Evolutionary conservation across 1,140 invertebrate genomes (phyloP).

Genomic region (Leptinotarsa undecemlineata): DNA sequence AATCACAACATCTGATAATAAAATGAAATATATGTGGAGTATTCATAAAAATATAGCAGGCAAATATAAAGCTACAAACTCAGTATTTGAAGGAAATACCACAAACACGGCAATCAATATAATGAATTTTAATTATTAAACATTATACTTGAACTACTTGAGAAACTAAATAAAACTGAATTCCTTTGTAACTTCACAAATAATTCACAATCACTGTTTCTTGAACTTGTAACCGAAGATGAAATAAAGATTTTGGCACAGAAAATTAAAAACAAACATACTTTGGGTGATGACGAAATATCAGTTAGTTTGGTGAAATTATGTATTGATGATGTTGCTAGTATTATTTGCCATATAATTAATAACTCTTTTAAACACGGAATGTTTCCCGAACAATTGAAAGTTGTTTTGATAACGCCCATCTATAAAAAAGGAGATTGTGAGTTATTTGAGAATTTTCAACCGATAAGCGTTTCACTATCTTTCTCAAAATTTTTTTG

Average conservation of each 20-base stretch:
- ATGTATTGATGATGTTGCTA: no score
- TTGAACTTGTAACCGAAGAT: no score
- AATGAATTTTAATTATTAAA: slow-evolving; percentile 19
- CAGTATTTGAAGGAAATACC: neutral
- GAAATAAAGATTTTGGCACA: neutral
- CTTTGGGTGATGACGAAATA: slow-evolving; percentile 6
- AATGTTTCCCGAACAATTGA: no score
- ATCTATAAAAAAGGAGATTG: no score
- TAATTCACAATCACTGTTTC: no score
- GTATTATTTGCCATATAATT: no score
- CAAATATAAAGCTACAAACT: slow-evolving; percentile 2
- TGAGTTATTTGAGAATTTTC: no score
- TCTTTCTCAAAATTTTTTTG: no score
- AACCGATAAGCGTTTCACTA: no score
- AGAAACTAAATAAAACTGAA: slow-evolving; percentile 1
- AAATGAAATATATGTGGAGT: slow-evolving; percentile 24
- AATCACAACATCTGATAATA: slow-evolving; percentile 20
- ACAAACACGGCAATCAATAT: neutral
- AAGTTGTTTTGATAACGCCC: no score
- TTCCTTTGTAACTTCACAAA: slow-evolving; percentile 14
- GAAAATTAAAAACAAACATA: no score
- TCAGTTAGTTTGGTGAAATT: slow-evolving; percentile 20
- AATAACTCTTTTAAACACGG: no score
- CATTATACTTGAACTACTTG: slow-evolving; percentile 9
- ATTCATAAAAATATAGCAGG: slow-evolving; percentile 27